Evolutionary conservation across 1,140 invertebrate genomes (phyloP), one percentile per base, ranked within the genome.

Genomic region (Trachelipus rathkii): DNA sequence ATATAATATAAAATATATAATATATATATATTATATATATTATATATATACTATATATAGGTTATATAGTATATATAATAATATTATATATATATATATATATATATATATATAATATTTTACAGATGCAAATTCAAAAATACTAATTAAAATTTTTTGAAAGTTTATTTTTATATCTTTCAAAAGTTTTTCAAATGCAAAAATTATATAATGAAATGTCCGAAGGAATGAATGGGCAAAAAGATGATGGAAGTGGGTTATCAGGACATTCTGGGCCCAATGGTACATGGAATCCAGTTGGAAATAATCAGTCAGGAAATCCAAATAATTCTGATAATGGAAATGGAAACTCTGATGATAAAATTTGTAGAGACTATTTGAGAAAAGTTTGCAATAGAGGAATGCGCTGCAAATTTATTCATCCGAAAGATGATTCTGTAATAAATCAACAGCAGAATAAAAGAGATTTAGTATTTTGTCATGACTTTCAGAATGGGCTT

Each of bases 401-500:
- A 10, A 91, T 90, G 81, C 88, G 89, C 53, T 95, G 93, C 85
- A 92, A 92, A 81, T 93, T 89, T 82, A 86, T 88, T 33, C 91
- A 93, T 82, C 88, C 88, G 5, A 84, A 85, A 74, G 88, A 89
- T 79, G 84, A 43, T 15, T 80, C 67, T 9, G 70, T 43, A 45
- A 70, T 68, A 44, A 66, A 21, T n/a, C 19, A 66, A 33, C 50
- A 60, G 8, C 74, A 71, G 4, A 68, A 60, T 8, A 45, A 21
- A 33, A 50, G 44, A 43, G 46, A 50, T 19, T 19, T 72, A 73
- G 70, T 44, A 6, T 94, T 95, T 83, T 95, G 93, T 83, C 92
- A 94, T 83, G 93, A 95, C 83, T 94, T 88, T 85, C 92, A 94
- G 84, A 94, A 94, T 84, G 89, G 88, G 13, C 87, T 88, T 73